phyloP scores from a whole-genome alignment of 2,888 invertebrate genomes.

The Chymomyza fuscimana region DNA sequence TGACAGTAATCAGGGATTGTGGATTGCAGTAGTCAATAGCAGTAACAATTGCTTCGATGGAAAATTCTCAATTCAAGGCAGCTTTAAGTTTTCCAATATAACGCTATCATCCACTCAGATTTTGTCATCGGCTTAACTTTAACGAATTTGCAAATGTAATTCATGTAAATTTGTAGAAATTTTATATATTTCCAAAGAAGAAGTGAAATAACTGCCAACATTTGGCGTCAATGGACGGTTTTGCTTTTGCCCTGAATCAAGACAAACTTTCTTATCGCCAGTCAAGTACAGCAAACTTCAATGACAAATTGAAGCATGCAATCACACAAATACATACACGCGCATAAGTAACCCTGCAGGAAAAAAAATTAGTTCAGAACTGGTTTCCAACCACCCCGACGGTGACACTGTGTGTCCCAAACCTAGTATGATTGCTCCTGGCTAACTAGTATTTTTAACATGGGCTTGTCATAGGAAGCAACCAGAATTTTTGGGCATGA shows the following conservation, averaged over 20 bases:
- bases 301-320: slow-evolving; percentile 61
- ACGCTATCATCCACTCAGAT: too few species aligned
- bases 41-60: not conserved
- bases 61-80: not conserved
- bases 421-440: too few species aligned
- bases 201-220: slow-evolving; percentile 43
- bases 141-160: not conserved
- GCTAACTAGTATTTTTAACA: too few species aligned
- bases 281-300: slow-evolving; percentile 59
- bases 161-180: not conserved
- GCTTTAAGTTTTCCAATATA: not conserved
- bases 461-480: too few species aligned
- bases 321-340: slow-evolving; percentile 19
- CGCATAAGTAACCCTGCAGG: slow-evolving; percentile 4
- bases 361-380: too few species aligned
- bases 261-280: slow-evolving; percentile 67
- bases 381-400: too few species aligned
- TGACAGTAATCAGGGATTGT: too few species aligned
- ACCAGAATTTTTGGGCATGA: too few species aligned
- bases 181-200: slow-evolving; percentile 20
- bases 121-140: not conserved
- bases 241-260: slow-evolving; percentile 60
- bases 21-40: too few species aligned
- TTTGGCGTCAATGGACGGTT: not conserved
- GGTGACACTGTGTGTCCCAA: too few species aligned